These are phyloP conservation scores for Chauna torquata DNA, from an alignment of 2,113 vertebrate genomes.

Conservation along the genomic window DNA sequence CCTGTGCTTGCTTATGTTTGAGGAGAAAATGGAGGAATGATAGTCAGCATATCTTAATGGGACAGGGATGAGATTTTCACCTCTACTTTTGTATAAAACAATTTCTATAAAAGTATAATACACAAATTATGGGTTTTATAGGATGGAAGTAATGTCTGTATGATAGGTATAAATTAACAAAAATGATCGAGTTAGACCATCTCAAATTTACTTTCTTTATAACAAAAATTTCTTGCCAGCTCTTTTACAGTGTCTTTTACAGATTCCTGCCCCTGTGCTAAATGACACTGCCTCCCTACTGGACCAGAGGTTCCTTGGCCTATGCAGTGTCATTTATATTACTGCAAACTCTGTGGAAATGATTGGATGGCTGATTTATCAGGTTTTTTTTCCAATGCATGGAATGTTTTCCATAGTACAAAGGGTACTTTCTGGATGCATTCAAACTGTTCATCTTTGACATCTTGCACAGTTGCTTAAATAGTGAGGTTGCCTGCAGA, in stretches of 20 bases:
- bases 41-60: background rate
- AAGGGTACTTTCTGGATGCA: background rate
- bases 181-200: background rate
- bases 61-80: background rate
- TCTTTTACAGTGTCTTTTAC: background rate
- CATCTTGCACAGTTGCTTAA: background rate
- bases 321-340: background rate
- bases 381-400: background rate
- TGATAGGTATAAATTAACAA: background rate
- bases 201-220: no score
- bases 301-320: background rate
- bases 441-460: background rate
- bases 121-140: background rate
- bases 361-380: background rate
- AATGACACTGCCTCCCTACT: background rate
- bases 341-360: background rate
- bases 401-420: background rate
- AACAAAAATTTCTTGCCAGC: background rate
- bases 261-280: background rate
- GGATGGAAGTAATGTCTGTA: background rate
- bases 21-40: background rate
- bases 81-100: background rate
- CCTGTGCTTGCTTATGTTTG: background rate
- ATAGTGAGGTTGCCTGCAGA: background rate
- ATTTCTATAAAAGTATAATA: background rate